Conservation (phyloP, 2,113 vertebrate species). For the Oxyura jamaicensis region DNA sequence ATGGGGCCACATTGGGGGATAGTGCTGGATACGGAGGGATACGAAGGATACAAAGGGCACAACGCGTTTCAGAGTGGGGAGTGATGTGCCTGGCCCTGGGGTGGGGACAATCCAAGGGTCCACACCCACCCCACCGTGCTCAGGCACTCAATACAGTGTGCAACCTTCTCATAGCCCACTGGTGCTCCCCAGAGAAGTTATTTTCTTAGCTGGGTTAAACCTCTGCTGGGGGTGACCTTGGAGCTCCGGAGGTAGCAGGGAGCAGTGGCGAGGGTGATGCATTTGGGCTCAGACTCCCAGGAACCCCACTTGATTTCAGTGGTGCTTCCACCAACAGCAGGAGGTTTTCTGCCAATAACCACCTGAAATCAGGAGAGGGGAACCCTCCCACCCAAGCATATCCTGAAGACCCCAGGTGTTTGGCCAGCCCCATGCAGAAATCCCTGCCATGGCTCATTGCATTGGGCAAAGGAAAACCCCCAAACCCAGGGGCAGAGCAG, state of each 20-base stretch:
- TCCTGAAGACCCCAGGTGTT: fast-evolving
- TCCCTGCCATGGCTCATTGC: not conserved
- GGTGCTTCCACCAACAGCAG: not conserved
- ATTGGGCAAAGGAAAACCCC: not conserved
- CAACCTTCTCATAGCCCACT: not conserved
- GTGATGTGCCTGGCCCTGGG: not conserved
- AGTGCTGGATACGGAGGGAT: fast-evolving
- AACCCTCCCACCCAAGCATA: not conserved
- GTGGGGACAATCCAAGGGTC: not conserved
- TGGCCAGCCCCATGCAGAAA: not conserved
- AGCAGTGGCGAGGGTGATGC: fast-evolving
- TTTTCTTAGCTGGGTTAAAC: not conserved
- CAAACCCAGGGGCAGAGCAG: fast-evolving
- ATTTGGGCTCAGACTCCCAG: not conserved
- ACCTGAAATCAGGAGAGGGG: not conserved
- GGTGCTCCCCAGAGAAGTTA: not conserved
- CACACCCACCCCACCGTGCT: fast-evolving
- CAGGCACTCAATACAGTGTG: too few relatives aligned
- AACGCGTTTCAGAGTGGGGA: fast-evolving
- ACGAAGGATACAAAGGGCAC: not conserved
- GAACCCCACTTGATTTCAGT: not conserved
- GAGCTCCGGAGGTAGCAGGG: not conserved
- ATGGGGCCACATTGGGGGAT: fast-evolving
- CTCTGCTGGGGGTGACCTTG: not conserved
- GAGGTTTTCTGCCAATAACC: not conserved